A percentile compares a stretch with the other conserved stretches of the same genome.
phyloP scores from a whole-genome alignment of 2,113 vertebrate genomes.

The Syngnathus floridae region DNA sequence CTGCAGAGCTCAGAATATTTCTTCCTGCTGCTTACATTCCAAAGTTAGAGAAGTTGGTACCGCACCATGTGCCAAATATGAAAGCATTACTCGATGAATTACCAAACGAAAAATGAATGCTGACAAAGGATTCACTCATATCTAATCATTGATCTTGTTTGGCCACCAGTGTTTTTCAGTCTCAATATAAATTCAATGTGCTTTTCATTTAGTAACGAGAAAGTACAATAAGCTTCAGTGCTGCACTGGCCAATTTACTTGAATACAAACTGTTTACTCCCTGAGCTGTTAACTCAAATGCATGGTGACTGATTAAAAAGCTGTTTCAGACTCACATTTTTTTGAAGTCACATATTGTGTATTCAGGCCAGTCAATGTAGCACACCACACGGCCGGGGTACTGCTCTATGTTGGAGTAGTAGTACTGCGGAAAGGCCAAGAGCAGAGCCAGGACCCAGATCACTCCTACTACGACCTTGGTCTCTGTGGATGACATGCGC shows the following conservation, averaged over 20 bases:
- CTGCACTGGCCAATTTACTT: conserved; percentile 12
- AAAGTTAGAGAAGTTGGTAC: neutral
- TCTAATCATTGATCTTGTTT: conserved; percentile 8
- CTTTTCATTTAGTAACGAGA: conserved; percentile 15
- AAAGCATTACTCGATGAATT: neutral
- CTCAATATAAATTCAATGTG: conserved; percentile 17
- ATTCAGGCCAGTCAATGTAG: conserved; percentile 86
- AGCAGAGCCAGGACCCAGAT: conserved; percentile 91
- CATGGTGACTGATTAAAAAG: conserved; percentile 4
- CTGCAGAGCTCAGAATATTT: too few species aligned
- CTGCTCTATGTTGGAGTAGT: conserved; percentile 76
- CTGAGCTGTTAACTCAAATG: conserved; percentile 21
- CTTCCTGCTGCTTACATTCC: too few species aligned
- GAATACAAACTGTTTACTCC: conserved; percentile 20
- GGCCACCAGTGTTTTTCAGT: neutral
- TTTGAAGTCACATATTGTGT: conserved; percentile 66
- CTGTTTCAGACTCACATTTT: conserved; percentile 77
- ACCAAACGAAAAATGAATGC: conserved; percentile 6
- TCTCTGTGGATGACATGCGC: conserved; percentile 85
- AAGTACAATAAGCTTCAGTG: conserved; percentile 19
- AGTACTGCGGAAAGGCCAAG: conserved; percentile 89
- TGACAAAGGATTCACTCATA: conserved; percentile 6
- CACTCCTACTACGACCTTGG: conserved; percentile 81
- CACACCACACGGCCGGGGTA: conserved; percentile 79
- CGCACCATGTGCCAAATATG: neutral